Evolutionary conservation across 2,113 vertebrate genomes (phyloP).

Genomic region (Gambusia holbrooki): DNA sequence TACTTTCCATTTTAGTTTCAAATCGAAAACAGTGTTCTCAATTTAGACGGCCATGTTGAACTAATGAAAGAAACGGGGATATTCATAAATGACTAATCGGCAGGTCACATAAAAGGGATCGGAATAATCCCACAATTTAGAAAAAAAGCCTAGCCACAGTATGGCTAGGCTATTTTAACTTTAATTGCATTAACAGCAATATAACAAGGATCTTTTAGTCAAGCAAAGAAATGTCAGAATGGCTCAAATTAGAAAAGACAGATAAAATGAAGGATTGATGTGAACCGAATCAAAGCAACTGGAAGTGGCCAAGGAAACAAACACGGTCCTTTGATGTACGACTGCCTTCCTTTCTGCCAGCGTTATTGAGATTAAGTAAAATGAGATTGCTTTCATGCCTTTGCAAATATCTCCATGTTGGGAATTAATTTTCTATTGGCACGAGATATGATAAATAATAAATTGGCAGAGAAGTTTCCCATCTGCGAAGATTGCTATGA

Average conservation of each 20-base stretch:
- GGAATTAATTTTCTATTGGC: slow-evolving; percentile 70
- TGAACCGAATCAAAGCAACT: slow-evolving; percentile 65
- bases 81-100: background rate
- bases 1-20: no score
- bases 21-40: background rate
- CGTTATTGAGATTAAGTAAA: slow-evolving; percentile 60
- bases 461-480: slow-evolving; percentile 66
- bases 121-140: background rate
- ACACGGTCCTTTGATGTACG: slow-evolving; percentile 62
- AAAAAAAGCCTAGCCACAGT: background rate
- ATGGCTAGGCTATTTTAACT: background rate
- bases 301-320: slow-evolving; percentile 63
- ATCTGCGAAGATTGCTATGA: slow-evolving; percentile 58
- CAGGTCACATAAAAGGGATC: background rate
- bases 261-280: slow-evolving; percentile 37
- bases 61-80: background rate
- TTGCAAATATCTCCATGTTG: slow-evolving; percentile 70
- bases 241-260: slow-evolving; percentile 31
- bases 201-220: slow-evolving; percentile 14
- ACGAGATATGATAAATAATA: slow-evolving; percentile 71
- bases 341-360: slow-evolving; percentile 47
- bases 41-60: slow-evolving; percentile 8
- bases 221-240: slow-evolving; percentile 52
- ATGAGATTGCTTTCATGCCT: slow-evolving; percentile 68
- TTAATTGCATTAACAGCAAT: background rate